phyloP scores from a whole-genome alignment of 2,888 invertebrate species.

The Brachynemurus nebulosus region DNA sequence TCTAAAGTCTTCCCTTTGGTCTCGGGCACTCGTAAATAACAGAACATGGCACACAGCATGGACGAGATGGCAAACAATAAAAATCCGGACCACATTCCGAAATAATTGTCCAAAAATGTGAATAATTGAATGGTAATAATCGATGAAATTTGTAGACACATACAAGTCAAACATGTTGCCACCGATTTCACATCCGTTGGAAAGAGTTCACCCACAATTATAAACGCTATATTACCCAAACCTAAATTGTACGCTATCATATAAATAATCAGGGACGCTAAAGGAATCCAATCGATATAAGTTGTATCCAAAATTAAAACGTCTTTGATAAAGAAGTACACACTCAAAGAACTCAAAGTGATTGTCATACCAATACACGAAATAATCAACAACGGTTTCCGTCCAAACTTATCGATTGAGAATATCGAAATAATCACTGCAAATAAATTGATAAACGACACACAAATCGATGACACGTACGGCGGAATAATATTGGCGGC shows the following conservation, averaged over 20 bases:
- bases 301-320: conserved; percentile 23
- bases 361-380: conserved; percentile 41
- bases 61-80: conserved; percentile 21
- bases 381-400: conserved; percentile 37
- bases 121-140: conserved; percentile 22
- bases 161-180: background rate
- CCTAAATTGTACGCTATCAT: background rate
- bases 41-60: conserved; percentile 19
- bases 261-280: conserved; percentile 32
- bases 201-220: conserved; percentile 4
- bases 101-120: conserved; percentile 21
- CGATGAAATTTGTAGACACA: background rate
- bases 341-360: conserved; percentile 35
- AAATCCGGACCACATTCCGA: conserved; percentile 25
- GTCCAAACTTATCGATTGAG: conserved; percentile 37
- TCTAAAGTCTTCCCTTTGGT: conserved; percentile 28
- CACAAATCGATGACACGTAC: conserved; percentile 24
- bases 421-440: conserved; percentile 16
- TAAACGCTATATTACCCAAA: background rate
- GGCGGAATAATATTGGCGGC: conserved; percentile 17
- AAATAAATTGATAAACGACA: conserved; percentile 28
- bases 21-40: conserved; percentile 23
- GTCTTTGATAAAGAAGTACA: conserved; percentile 35
- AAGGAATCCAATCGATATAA: conserved; percentile 36
- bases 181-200: conserved; percentile 1